Percentiles rank a stretch among this genome's conserved stretches.
These are phyloP conservation scores for Riparia riparia DNA, from an alignment of 2,113 vertebrate genomes.

Conservation along the genomic window DNA sequence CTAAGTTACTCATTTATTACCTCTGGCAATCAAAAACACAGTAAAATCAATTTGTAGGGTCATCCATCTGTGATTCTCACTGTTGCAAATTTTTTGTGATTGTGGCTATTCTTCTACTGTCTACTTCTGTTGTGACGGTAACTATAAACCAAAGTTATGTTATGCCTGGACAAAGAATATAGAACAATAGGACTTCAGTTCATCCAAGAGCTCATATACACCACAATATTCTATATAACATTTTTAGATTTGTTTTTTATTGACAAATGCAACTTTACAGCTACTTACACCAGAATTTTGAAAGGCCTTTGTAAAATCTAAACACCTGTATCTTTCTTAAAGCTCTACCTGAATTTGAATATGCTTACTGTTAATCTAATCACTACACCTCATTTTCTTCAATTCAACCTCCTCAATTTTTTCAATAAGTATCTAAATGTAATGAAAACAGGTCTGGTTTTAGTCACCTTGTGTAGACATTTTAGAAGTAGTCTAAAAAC, in stretches of 20 bases:
- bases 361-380: background rate
- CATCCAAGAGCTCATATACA: background rate
- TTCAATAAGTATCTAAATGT: background rate
- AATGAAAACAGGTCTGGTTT: background rate
- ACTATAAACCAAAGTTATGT: background rate
- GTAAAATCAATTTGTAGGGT: conserved; percentile 15
- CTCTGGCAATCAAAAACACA: conserved; percentile 40
- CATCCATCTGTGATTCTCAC: background rate
- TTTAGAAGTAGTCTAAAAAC: background rate
- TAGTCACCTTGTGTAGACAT: background rate
- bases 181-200: background rate
- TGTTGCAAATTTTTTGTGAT: background rate
- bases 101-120: background rate
- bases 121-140: background rate
- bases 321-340: background rate
- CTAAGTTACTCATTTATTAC: conserved; percentile 38
- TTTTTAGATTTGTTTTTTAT: background rate
- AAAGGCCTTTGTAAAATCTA: background rate
- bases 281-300: background rate
- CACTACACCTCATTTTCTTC: background rate
- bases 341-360: background rate
- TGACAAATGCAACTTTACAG: background rate
- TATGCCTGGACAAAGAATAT: background rate
- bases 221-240: background rate
- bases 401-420: background rate